Conservation (phyloP, 2,888 invertebrate species). For the Drosophila ustulata region DNA sequence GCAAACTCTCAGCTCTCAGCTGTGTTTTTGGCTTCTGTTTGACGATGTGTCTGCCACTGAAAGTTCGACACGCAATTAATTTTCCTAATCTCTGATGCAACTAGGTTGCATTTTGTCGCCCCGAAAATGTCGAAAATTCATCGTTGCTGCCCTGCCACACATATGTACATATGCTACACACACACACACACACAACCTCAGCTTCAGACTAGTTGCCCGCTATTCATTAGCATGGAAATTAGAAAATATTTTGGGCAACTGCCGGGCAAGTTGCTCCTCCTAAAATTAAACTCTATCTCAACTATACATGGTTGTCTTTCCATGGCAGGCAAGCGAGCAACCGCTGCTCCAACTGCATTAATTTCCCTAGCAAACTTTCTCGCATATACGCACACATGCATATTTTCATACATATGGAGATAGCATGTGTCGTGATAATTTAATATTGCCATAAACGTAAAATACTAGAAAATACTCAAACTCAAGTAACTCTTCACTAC, state of each 20-base stretch:
- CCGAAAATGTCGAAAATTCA: slow-evolving; percentile 25
- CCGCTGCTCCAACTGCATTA: slow-evolving; percentile 60
- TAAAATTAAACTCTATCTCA: slow-evolving; percentile 13
- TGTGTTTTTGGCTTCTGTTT: slow-evolving; percentile 16
- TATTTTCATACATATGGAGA: slow-evolving; percentile 1
- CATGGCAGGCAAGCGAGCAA: slow-evolving; percentile 21
- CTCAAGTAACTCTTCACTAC: slow-evolving; percentile 1
- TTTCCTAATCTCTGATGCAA: slow-evolving; percentile 44
- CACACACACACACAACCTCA: slow-evolving; percentile 13
- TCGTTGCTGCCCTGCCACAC: slow-evolving; percentile 4
- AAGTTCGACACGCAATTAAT: slow-evolving; percentile 65
- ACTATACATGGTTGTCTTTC: slow-evolving; percentile 17
- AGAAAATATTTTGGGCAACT: slow-evolving; percentile 60
- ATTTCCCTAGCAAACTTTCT: slow-evolving; percentile 64
- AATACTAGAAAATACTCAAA: not conserved
- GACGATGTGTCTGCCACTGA: slow-evolving; percentile 43
- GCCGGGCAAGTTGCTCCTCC: slow-evolving; percentile 16
- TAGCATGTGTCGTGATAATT: slow-evolving; percentile 30
- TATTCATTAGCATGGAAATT: slow-evolving; percentile 75
- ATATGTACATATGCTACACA: slow-evolving; percentile 11
- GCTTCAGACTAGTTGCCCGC: slow-evolving; percentile 41
- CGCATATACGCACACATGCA: slow-evolving; percentile 39
- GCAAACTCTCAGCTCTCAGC: slow-evolving; percentile 16
- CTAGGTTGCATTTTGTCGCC: slow-evolving; percentile 26
- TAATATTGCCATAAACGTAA: slow-evolving; percentile 34